These are phyloP conservation scores for Drosophila melanosoma DNA, from an alignment of 2,888 invertebrate species.

Conservation along the genomic window DNA sequence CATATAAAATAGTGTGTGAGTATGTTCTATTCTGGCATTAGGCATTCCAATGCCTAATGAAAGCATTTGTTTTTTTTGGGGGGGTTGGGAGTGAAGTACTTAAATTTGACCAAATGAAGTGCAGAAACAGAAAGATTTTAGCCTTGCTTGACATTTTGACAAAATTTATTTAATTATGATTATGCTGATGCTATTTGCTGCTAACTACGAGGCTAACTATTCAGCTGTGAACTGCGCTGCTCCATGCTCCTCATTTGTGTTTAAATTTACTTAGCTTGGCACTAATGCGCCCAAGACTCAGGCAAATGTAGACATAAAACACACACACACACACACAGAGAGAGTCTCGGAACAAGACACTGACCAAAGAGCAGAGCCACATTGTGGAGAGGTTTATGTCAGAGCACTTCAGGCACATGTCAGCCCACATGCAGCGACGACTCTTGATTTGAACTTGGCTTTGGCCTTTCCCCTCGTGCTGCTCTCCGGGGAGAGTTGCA, in stretches of 20 bases:
- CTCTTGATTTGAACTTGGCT: conserved; percentile 42
- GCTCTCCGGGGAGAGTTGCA: conserved; percentile 40
- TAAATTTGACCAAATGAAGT: conserved; percentile 77
- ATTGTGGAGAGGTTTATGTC: not conserved
- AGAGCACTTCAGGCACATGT: conserved; percentile 27
- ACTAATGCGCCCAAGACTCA: conserved; percentile 73
- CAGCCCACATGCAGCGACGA: conserved; percentile 54
- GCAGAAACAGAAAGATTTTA: conserved; percentile 33
- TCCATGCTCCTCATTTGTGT: conserved; percentile 67
- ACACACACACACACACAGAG: conserved; percentile 33
- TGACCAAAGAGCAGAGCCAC: conserved; percentile 16
- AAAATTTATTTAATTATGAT: conserved; percentile 81
- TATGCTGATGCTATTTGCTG: conserved; percentile 58
- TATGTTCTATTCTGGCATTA: conserved; percentile 44
- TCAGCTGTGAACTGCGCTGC: conserved; percentile 41
- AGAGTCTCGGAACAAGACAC: conserved; percentile 6
- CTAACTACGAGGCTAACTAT: conserved; percentile 50
- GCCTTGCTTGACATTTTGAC: conserved; percentile 68
- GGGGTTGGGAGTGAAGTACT: conserved; percentile 36
- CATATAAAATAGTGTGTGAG: conserved; percentile 8
- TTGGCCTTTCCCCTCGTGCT: conserved; percentile 32
- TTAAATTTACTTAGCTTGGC: conserved; percentile 76
- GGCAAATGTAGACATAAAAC: conserved; percentile 75
- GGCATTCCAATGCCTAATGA: conserved; percentile 76
- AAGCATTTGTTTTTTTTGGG: conserved; percentile 47